Evolutionary conservation across 2,113 vertebrate species (phyloP), one percentile per base, ranked within the genome.

Genomic region (Ammodramus savannarum): DNA sequence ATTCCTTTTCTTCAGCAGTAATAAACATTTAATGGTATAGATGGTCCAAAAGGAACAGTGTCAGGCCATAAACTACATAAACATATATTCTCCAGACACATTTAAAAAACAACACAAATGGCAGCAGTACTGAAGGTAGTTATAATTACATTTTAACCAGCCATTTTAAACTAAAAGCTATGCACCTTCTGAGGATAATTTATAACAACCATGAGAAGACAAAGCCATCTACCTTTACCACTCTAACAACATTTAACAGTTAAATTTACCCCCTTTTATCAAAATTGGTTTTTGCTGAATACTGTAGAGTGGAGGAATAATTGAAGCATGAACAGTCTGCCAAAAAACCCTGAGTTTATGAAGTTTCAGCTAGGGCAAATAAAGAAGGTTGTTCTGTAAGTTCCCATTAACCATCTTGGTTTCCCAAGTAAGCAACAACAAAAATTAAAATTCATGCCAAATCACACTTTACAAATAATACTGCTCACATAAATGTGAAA

Each of bases 141-240:
- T 88, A 94, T 52, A 95, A 93, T 63, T 83, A 84, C 11, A 80
- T 95, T 97, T 96, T 86, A 91, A 90, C 31, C 44, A 87, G 52
- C 14, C 29, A 75, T 85, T 93, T 94, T 82, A 73, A 96, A 84
- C 63, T 54, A 73, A 89, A 93, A 80, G 29, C 78, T 78, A 23
- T 65, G 66, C 21, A 16, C 62, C 58, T 82, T 94, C 67, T 3
- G 8, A 96, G 36, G 69, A 75, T 77, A 88, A 75, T 74, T 77
- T 89, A 89, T 86, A 95, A 92, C 49, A 91, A 43, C 26, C 36
- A 34, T 0, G 1, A 85, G 44, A 82, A 68, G 59, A 85, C 72
- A 94, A 96, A 90, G 32, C 21, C 44, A 76, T 66, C 48, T 83
- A 62, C 68, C 48, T 84, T 81, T 20, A 23, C 34, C 65, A 69